Evolutionary conservation across 2,888 invertebrate species (phyloP).

Genomic region (Rhimphoctona megacephalus): DNA sequence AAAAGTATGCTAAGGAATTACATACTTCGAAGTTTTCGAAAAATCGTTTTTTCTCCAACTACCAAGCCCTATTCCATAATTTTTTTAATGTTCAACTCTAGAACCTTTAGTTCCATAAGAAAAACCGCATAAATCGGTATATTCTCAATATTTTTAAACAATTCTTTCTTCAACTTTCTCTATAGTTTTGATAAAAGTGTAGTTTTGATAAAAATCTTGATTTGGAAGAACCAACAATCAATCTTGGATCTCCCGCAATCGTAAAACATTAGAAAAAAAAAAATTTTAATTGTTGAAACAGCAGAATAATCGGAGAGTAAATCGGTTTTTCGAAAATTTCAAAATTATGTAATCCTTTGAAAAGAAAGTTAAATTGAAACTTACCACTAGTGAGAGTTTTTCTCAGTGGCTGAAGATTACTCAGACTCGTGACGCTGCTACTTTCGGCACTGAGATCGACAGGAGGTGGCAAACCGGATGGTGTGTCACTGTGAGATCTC

Average conservation of each 20-base stretch:
- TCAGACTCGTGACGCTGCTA: constrained; percentile 97
- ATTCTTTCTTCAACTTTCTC: neutral
- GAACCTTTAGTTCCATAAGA: neutral
- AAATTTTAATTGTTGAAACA: neutral
- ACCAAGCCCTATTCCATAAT: neutral
- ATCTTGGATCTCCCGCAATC: neutral
- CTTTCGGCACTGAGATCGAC: constrained; percentile 97
- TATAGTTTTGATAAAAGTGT: neutral
- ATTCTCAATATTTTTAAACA: neutral
- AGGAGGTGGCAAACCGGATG: constrained; percentile 91
- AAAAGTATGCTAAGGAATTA: constrained; percentile 43
- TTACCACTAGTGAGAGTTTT: constrained; percentile 92
- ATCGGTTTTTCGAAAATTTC: neutral
- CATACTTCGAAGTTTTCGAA: neutral
- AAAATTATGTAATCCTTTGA: neutral
- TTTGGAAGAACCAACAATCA: neutral
- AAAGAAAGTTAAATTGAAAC: constrained; percentile 73
- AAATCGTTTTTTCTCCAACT: neutral
- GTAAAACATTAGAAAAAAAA: neutral
- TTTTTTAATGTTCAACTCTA: neutral
- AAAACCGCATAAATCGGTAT: neutral
- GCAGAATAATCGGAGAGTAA: neutral
- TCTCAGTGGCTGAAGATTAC: constrained; percentile 92
- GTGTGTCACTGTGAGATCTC: constrained; percentile 95
- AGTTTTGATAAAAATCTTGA: neutral